Conservation (phyloP, 1,140 invertebrate genomes). For the Drosophila biarmipes region DNA sequence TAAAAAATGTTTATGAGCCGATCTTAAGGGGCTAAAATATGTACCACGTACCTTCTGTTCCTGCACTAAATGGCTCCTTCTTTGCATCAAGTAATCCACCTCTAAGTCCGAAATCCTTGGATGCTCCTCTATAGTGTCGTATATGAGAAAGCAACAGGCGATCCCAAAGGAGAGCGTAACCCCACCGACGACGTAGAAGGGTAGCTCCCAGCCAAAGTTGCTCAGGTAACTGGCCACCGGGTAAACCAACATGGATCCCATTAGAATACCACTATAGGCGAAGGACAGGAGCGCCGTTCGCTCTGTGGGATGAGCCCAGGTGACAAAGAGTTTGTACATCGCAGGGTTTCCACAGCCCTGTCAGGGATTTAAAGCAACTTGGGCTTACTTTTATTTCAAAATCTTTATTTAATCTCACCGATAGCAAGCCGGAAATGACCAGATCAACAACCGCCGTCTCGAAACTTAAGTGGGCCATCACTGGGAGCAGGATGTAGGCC, state of each 20-base stretch:
- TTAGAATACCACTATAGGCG: constrained; percentile 67
- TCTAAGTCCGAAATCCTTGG: constrained; percentile 60
- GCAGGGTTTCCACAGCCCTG: constrained; percentile 74
- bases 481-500: constrained; percentile 58
- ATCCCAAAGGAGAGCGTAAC: constrained; percentile 56
- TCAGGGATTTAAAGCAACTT: background rate
- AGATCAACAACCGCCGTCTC: constrained; percentile 34
- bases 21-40: too few relatives aligned
- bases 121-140: constrained; percentile 68
- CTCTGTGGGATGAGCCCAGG: constrained; percentile 79
- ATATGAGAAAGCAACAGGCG: constrained; percentile 61
- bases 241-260: constrained; percentile 65
- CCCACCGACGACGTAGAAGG: constrained; percentile 69
- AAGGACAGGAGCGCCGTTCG: constrained; percentile 69
- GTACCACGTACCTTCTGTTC: constrained; percentile 26
- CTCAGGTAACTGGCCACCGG: constrained; percentile 68
- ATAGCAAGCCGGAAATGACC: constrained; percentile 59
- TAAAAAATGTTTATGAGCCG: background rate
- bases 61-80: constrained; percentile 4
- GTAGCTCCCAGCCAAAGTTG: constrained; percentile 57
- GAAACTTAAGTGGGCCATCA: constrained; percentile 59
- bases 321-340: constrained; percentile 72
- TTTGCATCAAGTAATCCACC: constrained; percentile 48
- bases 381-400: too few relatives aligned
- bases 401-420: constrained; percentile 35